Conservation (phyloP, 2,888 invertebrate species). For the Antheraea yamamai region DNA sequence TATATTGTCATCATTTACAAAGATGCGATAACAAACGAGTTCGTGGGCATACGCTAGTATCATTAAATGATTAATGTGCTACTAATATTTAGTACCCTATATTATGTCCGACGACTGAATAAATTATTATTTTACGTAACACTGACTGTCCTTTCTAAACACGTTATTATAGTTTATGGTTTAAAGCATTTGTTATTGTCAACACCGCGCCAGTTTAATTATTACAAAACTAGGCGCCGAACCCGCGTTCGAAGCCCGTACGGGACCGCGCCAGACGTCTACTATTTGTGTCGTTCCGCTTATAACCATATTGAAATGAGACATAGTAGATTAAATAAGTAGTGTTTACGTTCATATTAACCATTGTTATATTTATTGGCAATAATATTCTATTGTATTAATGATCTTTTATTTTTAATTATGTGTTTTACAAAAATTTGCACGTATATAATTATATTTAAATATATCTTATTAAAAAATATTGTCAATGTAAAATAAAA, state of each 20-base stretch:
- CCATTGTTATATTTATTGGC: no score
- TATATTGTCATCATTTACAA: no score
- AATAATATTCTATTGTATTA: no score
- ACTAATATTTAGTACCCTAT: neutral
- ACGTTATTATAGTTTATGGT: neutral
- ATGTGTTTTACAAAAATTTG: no score
- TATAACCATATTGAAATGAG: neutral
- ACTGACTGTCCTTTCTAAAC: neutral
- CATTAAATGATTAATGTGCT: no score
- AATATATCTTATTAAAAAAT: no score
- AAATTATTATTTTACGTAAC: neutral
- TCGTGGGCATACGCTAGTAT: neutral
- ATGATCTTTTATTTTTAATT: no score
- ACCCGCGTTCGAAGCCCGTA: neutral
- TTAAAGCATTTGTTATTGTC: constrained; percentile 12
- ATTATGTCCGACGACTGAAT: constrained; percentile 1
- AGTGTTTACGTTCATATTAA: no score
- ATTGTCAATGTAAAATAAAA: no score
- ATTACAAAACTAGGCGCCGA: constrained; percentile 5
- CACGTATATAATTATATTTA: no score
- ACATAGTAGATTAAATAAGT: no score
- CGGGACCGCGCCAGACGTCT: constrained; percentile 1
- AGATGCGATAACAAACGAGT: no score
- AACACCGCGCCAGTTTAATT: constrained; percentile 6
- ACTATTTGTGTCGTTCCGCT: neutral